These are phyloP conservation scores for Tortrix viridana DNA, from an alignment of 2,888 invertebrate genomes.

Conservation along the genomic window DNA sequence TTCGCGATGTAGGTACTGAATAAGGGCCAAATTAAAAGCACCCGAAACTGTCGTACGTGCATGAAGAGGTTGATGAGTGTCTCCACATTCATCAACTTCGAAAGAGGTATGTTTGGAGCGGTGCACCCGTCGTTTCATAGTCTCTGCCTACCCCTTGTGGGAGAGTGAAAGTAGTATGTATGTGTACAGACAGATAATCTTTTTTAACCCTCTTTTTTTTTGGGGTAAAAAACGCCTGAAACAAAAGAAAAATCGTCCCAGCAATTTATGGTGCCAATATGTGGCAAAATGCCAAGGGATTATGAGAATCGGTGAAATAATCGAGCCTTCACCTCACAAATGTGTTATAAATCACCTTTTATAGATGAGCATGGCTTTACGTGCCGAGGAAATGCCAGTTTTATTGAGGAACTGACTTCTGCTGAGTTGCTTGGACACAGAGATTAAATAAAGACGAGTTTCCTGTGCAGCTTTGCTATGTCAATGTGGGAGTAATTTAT, in stretches of 20 bases:
- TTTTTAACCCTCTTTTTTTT: neutral
- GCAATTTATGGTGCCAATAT: constrained; percentile 13
- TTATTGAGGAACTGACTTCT: constrained; percentile 2
- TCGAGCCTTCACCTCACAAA: constrained; percentile 6
- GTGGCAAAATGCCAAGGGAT: constrained; percentile 18
- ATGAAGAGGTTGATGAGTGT: too few species aligned
- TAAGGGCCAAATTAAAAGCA: too few species aligned
- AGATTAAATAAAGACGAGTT: neutral
- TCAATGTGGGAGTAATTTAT: neutral
- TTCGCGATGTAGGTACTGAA: too few species aligned
- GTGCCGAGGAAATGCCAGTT: neutral
- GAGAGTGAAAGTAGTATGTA: too few species aligned
- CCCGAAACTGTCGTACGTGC: too few species aligned
- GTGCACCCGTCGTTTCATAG: too few species aligned
- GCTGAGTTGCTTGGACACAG: neutral
- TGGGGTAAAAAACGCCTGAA: neutral
- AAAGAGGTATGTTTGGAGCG: too few species aligned
- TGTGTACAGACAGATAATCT: too few species aligned
- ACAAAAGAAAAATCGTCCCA: constrained; percentile 8
- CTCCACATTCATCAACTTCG: too few species aligned
- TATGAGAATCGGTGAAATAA: constrained; percentile 19
- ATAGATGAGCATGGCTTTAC: neutral
- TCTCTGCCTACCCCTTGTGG: too few species aligned
- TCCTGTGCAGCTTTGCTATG: neutral
- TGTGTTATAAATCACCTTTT: constrained; percentile 10